These are phyloP conservation scores for Drosophila demipolita DNA, from an alignment of 2,888 invertebrate genomes.

Conservation along the genomic window DNA sequence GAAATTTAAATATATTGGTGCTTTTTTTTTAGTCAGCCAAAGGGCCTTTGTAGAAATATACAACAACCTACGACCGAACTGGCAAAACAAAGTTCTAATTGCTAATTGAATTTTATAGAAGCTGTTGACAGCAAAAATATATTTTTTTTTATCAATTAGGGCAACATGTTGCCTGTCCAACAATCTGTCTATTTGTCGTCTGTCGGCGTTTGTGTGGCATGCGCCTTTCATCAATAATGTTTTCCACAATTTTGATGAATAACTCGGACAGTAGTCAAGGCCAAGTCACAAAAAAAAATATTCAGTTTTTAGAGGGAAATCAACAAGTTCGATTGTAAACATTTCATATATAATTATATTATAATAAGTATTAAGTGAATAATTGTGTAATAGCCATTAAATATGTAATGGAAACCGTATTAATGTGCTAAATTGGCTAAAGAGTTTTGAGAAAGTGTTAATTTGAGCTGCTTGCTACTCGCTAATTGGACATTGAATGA, in stretches of 20 bases:
- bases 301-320: background rate
- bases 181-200: slow-evolving; percentile 18
- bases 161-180: slow-evolving; percentile 28
- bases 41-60: slow-evolving; percentile 22
- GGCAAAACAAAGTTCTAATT: slow-evolving; percentile 19
- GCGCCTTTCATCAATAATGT: slow-evolving; percentile 53
- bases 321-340: background rate
- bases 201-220: slow-evolving; percentile 34
- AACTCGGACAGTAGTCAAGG: slow-evolving; percentile 36
- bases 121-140: slow-evolving; percentile 65
- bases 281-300: slow-evolving; percentile 6
- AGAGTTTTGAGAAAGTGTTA: slow-evolving; percentile 37
- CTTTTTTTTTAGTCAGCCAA: background rate
- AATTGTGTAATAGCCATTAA: background rate
- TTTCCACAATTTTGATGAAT: slow-evolving; percentile 40
- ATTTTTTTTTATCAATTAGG: slow-evolving; percentile 64
- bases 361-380: background rate
- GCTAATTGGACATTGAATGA: slow-evolving; percentile 34
- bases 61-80: slow-evolving; percentile 36
- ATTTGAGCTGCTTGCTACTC: slow-evolving; percentile 7
- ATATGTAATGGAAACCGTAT: slow-evolving; percentile 9
- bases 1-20: slow-evolving; percentile 5
- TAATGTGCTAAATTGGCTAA: slow-evolving; percentile 44
- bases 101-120: slow-evolving; percentile 45
- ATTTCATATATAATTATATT: background rate